Evolutionary conservation across 2,797 vertebrate species (phyloP).

Genomic region (Salmo trutta): DNA sequence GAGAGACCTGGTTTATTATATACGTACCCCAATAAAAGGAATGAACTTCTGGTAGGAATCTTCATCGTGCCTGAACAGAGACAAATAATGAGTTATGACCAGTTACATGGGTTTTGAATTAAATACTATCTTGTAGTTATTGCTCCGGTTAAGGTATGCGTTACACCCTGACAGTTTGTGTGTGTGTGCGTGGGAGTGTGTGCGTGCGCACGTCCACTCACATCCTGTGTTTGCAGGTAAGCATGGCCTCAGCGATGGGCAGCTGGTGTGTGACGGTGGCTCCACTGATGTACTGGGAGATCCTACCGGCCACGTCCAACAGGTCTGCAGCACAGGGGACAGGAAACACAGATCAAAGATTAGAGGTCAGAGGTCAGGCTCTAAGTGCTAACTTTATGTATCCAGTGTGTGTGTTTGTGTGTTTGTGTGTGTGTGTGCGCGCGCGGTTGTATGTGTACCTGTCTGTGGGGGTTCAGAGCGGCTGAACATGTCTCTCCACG

Average conservation of each 20-base stretch:
- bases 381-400: background rate
- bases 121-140: too few relatives aligned
- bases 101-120: background rate
- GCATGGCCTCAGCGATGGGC: slow-evolving; percentile 97
- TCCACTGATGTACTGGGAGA: slow-evolving; percentile 87
- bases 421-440: background rate
- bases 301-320: slow-evolving; percentile 86
- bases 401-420: too few relatives aligned
- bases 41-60: slow-evolving; percentile 95
- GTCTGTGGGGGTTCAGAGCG: slow-evolving; percentile 84
- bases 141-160: too few relatives aligned
- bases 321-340: slow-evolving; percentile 73
- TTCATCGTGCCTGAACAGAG: slow-evolving; percentile 79
- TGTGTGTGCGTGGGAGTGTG: background rate
- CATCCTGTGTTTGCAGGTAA: slow-evolving; percentile 96
- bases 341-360: background rate
- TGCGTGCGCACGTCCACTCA: slow-evolving; percentile 64
- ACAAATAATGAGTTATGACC: slow-evolving; percentile 1
- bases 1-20: background rate
- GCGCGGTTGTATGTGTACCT: slow-evolving; percentile 56
- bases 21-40: slow-evolving; percentile 88
- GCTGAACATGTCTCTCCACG: slow-evolving; percentile 92
- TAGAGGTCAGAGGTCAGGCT: background rate
- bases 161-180: background rate
- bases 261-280: slow-evolving; percentile 90